These are phyloP conservation scores for Neogobius melanostomus DNA, from an alignment of 2,113 vertebrate genomes.

Conservation along the genomic window DNA sequence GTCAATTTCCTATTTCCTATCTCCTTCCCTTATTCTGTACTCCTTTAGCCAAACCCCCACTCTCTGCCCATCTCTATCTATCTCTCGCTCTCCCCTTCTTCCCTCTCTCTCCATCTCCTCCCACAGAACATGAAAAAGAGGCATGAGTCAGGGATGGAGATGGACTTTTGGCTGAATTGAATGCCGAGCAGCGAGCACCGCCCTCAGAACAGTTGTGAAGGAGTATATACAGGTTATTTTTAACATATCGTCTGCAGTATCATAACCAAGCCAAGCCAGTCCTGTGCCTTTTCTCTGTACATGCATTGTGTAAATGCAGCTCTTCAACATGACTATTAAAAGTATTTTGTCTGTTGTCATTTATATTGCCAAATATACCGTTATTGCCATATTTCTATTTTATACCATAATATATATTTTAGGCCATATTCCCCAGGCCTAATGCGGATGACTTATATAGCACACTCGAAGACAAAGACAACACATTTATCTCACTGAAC, in stretches of 20 bases:
- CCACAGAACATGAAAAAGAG: constrained; percentile 8
- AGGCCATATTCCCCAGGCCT: too few relatives aligned
- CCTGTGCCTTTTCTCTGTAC: too few relatives aligned
- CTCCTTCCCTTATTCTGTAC: too few relatives aligned
- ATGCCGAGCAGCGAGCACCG: constrained; percentile 18
- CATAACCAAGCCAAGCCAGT: neutral
- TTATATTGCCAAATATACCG: too few relatives aligned
- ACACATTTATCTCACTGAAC: constrained; percentile 11
- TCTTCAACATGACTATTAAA: too few relatives aligned
- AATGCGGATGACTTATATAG: constrained; percentile 3
- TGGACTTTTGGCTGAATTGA: constrained; percentile 32
- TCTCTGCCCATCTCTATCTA: neutral
- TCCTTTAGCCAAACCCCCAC: too few relatives aligned
- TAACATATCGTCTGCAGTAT: neutral
- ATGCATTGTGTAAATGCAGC: too few relatives aligned
- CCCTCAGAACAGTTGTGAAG: constrained; percentile 8
- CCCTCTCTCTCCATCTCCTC: neutral
- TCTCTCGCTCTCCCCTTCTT: neutral
- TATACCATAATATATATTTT: too few relatives aligned
- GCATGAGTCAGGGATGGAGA: constrained; percentile 48
- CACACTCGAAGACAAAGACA: neutral
- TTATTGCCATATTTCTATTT: too few relatives aligned
- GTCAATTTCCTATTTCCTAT: too few relatives aligned
- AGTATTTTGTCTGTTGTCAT: too few relatives aligned
- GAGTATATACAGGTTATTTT: neutral